These are phyloP conservation scores for Plagodis dolabraria DNA, from an alignment of 2,888 invertebrate species.

Conservation along the genomic window DNA sequence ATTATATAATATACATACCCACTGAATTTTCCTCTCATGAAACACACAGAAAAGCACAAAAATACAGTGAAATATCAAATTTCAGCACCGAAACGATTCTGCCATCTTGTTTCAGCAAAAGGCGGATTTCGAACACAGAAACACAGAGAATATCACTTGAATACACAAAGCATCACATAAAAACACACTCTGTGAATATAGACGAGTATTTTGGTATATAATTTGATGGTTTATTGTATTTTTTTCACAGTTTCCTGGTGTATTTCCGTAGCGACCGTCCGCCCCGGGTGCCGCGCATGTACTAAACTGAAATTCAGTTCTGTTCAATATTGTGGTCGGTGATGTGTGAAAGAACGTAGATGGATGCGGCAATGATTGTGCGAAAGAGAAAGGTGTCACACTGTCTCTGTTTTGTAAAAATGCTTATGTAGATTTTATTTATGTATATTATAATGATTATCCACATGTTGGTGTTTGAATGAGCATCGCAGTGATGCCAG, in stretches of 20 bases:
- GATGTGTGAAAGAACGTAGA: constrained; percentile 14
- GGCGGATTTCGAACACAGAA: constrained; percentile 14
- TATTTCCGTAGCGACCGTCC: constrained; percentile 4
- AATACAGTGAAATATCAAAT: not conserved
- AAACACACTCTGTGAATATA: constrained; percentile 7
- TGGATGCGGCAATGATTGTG: constrained; percentile 14
- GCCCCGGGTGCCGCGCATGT: not conserved
- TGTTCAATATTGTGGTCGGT: constrained; percentile 20
- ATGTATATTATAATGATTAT: too few species aligned
- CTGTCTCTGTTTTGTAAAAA: not conserved
- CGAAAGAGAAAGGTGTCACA: not conserved
- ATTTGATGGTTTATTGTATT: constrained; percentile 15
- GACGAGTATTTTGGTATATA: constrained; percentile 8
- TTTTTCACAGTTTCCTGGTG: constrained; percentile 10
- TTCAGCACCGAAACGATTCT: constrained; percentile 18
- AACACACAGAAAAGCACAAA: constrained; percentile 3
- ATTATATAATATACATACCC: constrained; percentile 13
- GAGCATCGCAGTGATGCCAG: too few species aligned
- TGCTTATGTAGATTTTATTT: too few species aligned
- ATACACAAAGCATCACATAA: constrained; percentile 1
- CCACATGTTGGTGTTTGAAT: too few species aligned
- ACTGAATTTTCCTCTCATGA: not conserved
- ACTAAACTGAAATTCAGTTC: constrained; percentile 4
- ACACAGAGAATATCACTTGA: constrained; percentile 6
- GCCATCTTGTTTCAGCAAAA: constrained; percentile 22